Evolutionary conservation across 2,888 invertebrate species (phyloP), one percentile per base, ranked within the genome.

Genomic region (Scelioninae gen. 1): DNA sequence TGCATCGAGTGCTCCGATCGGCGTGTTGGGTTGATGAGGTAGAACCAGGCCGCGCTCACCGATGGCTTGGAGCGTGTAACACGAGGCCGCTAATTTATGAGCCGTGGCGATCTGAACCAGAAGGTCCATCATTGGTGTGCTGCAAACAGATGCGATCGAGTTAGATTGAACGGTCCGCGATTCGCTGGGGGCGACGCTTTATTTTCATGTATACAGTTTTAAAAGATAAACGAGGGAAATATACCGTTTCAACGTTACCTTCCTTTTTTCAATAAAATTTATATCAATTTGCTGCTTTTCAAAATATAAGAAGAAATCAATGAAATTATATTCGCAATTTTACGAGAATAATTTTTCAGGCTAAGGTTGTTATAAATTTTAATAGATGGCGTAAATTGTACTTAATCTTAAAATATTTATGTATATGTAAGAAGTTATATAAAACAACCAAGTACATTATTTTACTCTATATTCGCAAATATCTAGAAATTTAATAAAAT

Each of bases 101-200:
- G 94, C 93, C 56, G 95, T 95, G 51, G 96, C 94, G 85, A 96
- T 94, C 89, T 95, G 95, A 66, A 96, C 95, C 85, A 96, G 93
- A 56, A 96, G 93, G 90, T 96, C 96, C 95, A 96, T 95, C 95
- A 96, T 96, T 40, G 96, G 96, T 29, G 95, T 95, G 90, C 96
- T 96, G 93, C 81, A 93, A 93, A 86, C 79, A 86, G 83, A 85
- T 77, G 83, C 68, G 60, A 82, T 82, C 66, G 77, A 43, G 75
- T 58, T 79, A 72, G 78, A 78, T 78, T 71, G 63, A 78, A 71
- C 71, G 78, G 56, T 71, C 49, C 45, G 60, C 43, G 60, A 76
- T 72, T 77, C 38, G 63, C 77, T 53, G 23, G 34, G 49, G 72
- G 79, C 72, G 65, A 65, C 66, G 71, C 43, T 68, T 34, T 53